Conservation (phyloP, 2,113 vertebrate species). For the Guaruba guarouba region DNA sequence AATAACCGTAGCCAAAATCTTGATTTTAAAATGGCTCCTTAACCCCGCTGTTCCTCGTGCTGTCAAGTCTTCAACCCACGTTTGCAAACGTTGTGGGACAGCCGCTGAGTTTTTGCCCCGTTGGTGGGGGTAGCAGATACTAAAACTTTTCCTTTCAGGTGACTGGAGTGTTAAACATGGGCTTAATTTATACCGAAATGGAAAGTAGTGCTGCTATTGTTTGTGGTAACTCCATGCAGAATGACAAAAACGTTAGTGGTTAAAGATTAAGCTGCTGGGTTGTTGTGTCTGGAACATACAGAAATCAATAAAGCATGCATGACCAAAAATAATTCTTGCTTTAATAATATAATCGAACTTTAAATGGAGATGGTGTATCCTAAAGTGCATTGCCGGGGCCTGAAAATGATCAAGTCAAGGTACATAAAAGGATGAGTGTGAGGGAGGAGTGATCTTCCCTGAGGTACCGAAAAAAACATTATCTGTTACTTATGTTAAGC, state of each 20-base stretch:
- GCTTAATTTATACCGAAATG: neutral
- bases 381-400: neutral
- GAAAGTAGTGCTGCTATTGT: neutral
- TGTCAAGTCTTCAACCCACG: neutral
- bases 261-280: neutral
- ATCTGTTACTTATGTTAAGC: neutral
- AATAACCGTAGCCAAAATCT: neutral
- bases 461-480: neutral
- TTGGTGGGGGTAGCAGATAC: neutral
- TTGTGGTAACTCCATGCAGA: neutral
- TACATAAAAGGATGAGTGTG: neutral
- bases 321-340: neutral
- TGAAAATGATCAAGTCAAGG: neutral
- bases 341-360: neutral
- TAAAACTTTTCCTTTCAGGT: neutral
- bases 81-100: neutral
- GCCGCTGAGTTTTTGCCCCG: neutral
- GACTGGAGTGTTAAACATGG: neutral
- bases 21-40: conserved; percentile 53
- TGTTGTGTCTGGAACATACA: rapidly evolving
- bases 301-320: neutral
- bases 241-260: neutral
- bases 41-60: neutral
- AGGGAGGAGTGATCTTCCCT: neutral
- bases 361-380: neutral